Conservation (phyloP, 2,113 vertebrate species). For the Hydrolagus affinis region DNA sequence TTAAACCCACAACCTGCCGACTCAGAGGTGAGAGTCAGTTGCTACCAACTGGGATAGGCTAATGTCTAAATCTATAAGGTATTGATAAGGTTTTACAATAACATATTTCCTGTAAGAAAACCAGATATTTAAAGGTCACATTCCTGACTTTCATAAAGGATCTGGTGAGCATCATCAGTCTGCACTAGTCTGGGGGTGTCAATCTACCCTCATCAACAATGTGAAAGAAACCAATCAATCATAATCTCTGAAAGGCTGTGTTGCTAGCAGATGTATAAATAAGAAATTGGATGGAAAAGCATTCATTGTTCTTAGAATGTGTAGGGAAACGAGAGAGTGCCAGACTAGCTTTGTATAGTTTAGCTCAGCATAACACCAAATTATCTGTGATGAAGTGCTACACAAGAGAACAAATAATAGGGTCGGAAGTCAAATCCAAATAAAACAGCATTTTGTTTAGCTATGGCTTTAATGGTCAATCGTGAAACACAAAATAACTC, state of each 20-base stretch:
- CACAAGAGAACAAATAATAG: no score
- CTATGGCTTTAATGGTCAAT: no score
- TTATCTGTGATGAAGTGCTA: no score
- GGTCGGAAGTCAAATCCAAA: no score
- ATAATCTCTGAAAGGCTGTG: neutral
- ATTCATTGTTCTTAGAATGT: neutral
- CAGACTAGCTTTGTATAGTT: neutral
- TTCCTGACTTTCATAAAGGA: slow-evolving; percentile 30
- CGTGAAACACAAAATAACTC: no score
- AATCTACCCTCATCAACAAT: slow-evolving; percentile 8
- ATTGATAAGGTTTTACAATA: neutral
- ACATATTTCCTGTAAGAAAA: neutral
- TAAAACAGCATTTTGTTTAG: no score
- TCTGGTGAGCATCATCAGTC: neutral
- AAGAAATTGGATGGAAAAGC: neutral
- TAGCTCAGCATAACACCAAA: neutral
- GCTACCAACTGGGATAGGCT: no score
- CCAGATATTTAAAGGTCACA: slow-evolving; percentile 22
- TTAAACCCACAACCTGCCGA: no score
- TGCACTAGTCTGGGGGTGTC: neutral
- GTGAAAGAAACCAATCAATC: neutral
- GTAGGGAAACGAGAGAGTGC: neutral
- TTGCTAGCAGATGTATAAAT: neutral
- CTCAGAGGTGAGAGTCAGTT: no score
- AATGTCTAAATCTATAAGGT: neutral